Evolutionary conservation across 2,113 vertebrate species (phyloP), one percentile per base, ranked within the genome.

Genomic region (Seriola dumerili): DNA sequence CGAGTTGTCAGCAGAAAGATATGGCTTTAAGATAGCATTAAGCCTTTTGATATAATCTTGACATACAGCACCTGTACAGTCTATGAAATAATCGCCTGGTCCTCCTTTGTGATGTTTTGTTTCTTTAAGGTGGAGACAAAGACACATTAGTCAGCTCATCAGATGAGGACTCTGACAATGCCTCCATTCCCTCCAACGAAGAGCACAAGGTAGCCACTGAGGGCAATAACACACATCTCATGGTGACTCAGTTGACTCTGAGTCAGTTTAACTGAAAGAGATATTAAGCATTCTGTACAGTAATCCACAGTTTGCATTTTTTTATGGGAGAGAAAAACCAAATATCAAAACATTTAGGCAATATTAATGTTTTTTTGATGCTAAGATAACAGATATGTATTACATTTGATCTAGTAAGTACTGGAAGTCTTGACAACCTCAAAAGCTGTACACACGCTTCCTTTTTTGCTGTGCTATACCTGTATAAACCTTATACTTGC

Each of bases 81-180:
- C 29, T 46, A 32, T 42, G 9, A 32, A 57, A 23, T 14, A n/a
- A 57, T 42, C 4, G 0, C 4, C 55, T 4, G 17, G 23, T 23
- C 32, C 2, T 68, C 19, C 10, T 25, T 16, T 4, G 8, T 71
- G 9, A n/a, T 64, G 11, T 75, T 80, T 81, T 40, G 44, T 10
- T 79, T 44, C 70, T 84, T 82, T 6, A 58, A 91, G 95, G 91
- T 32, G 94, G 91, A 76, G 95, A 96, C 84, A 96, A 96, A 89
- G 96, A 94, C 34, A 90, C 93, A 0, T 94, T 94, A 61, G 91
- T 95, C 23, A 95, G 95, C 78, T 95, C 95, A 79, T 96, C 96
- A 32, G 96, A 96, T 52, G 96, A 96, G n/a, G 97, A 97, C 61
- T 95, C 96, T 0, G 97, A 97, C 82, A 95, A 96, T 82, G 94